Percentiles rank a stretch among this genome's conserved stretches.
These are phyloP conservation scores for Ageneiosus marmoratus DNA, from an alignment of 2,113 vertebrate species.

Conservation along the genomic window DNA sequence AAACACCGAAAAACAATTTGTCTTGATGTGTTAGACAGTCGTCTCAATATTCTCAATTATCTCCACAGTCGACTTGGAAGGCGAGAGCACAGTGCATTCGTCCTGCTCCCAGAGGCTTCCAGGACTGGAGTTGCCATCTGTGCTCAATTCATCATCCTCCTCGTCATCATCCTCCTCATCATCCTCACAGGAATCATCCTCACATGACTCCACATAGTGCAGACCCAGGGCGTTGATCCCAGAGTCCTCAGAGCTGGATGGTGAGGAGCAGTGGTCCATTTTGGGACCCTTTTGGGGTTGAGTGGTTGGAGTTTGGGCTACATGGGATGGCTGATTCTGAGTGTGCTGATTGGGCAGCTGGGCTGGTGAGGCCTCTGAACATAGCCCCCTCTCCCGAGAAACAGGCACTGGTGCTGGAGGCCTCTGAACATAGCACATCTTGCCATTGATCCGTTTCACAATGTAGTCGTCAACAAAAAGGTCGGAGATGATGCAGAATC, in stretches of 20 bases:
- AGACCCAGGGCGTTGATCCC: constrained; percentile 85
- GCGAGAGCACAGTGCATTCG: constrained; percentile 79
- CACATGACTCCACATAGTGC: constrained; percentile 84
- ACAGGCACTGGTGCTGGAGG: constrained; percentile 66
- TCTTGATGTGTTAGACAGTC: constrained; percentile 75
- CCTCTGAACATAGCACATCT: constrained; percentile 89
- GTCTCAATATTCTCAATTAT: constrained; percentile 91
- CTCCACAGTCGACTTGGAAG: constrained; percentile 83
- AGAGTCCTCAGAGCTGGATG: constrained; percentile 87
- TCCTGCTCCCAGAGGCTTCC: constrained; percentile 85
- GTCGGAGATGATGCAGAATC: constrained; percentile 83
- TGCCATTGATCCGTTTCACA: constrained; percentile 87
- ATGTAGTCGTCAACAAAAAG: constrained; percentile 88
- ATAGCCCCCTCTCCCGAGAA: constrained; percentile 23
- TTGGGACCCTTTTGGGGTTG: constrained; percentile 68
- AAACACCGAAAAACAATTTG: background rate
- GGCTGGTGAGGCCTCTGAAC: background rate
- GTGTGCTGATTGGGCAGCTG: constrained; percentile 45
- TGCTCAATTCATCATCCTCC: constrained; percentile 58
- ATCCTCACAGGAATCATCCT: constrained; percentile 83
- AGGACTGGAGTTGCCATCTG: constrained; percentile 80
- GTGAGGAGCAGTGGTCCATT: constrained; percentile 83
- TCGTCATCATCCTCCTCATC: constrained; percentile 75
- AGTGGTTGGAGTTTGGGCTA: constrained; percentile 26
- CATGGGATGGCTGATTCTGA: constrained; percentile 38